Conservation (phyloP, 2,888 invertebrate genomes). For the Leucoma salicis region DNA sequence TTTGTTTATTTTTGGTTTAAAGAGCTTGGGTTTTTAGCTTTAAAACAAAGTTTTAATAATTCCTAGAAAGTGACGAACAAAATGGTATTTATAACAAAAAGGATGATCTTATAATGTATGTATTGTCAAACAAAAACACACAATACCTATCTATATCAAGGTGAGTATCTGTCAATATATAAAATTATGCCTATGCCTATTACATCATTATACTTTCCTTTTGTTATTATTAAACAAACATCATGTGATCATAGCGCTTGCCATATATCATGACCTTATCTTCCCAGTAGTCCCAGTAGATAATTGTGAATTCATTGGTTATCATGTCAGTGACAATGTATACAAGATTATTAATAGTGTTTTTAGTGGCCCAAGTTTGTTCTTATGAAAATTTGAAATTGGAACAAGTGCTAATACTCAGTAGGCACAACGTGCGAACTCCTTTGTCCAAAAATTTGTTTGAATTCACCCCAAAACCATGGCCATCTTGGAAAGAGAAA, state of each 20-base stretch:
- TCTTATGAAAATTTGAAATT: slow-evolving; percentile 9
- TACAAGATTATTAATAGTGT: not conserved
- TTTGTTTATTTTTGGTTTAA: too few relatives aligned
- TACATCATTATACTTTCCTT: slow-evolving; percentile 4
- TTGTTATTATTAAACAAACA: slow-evolving; percentile 3
- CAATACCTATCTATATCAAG: too few relatives aligned
- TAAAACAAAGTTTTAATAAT: too few relatives aligned
- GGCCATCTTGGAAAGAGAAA: slow-evolving; percentile 60
- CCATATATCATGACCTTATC: not conserved
- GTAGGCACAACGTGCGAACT: slow-evolving; percentile 62
- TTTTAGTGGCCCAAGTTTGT: slow-evolving; percentile 2
- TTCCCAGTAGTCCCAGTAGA: too few relatives aligned
- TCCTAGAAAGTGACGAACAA: too few relatives aligned
- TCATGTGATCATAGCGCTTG: not conserved
- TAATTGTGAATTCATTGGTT: not conserved
- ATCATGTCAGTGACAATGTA: not conserved
- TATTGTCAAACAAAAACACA: too few relatives aligned
- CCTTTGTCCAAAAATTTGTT: slow-evolving; percentile 54
- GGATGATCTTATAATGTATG: too few relatives aligned
- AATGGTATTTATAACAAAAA: too few relatives aligned
- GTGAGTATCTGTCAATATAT: not conserved
- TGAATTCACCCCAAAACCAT: slow-evolving; percentile 48
- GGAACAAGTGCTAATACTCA: slow-evolving; percentile 56
- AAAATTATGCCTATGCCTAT: slow-evolving; percentile 1
- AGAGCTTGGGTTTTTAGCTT: too few relatives aligned